Base-by-base conservation (phyloP, 2,888 invertebrate genomes). In the Philopedon plagiatum region DNA sequence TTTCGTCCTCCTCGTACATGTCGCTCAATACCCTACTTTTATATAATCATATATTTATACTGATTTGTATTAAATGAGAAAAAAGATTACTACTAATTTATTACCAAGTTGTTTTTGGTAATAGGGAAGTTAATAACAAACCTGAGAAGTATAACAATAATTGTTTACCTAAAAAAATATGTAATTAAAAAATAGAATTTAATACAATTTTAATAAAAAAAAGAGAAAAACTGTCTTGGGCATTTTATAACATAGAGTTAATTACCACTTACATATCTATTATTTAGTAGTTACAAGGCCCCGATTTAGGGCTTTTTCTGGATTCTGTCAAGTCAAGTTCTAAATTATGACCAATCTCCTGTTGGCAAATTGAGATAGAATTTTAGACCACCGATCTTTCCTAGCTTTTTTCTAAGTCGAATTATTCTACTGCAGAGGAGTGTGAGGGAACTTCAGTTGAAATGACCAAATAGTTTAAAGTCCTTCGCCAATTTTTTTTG, bases 31-130 rank as follows among this genome's bases (percentile, higher is more conserved):
- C 79, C 80, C 78, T 79, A 81, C 81, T 84, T 85, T 85, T 67
- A 71, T 85, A 84, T 85, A 85, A n/a, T 85, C 85, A 70, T 83
- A 82, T 85, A 85, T 85, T 85, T 85, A 84, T 85, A 85, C 84
- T 85, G 82, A 78, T 79, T 84, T 83, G 83, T 84, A 83, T 84
- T 83, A 82, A 83, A 80, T 82, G 83, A 82, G 83, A 85, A 83
- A 84, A 83, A 83, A 84, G 82, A 83, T 83, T 83, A 82, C 80
- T 58, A 70, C 64, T 62, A 82, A 82, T 80, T 81, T 80, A 83
- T 71, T 75, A 72, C 71, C 75, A 71, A 76, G 68, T 77, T 79
- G 79, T 79, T 54, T n/a, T 67, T 72, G 66, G 63, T 75, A 76
- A 75, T 75, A 71, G 65, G 71, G 66, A 75, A 76, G 75, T 76